Evolutionary conservation across 2,113 vertebrate genomes (phyloP).

Genomic region (Gadus chalcogrammus): DNA sequence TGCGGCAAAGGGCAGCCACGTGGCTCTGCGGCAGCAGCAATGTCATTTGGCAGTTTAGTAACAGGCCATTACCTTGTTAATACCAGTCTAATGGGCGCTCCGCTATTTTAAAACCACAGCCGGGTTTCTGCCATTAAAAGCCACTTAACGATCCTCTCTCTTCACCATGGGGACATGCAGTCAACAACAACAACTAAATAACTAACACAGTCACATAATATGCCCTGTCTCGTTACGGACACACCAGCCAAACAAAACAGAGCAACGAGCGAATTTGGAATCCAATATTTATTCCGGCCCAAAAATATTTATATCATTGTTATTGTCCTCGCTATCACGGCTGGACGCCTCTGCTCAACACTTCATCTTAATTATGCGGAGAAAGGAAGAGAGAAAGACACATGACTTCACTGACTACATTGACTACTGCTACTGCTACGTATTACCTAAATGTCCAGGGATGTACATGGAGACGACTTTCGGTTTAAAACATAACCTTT

Average conservation of each 20-base stretch:
- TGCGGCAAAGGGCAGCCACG: constrained; percentile 26
- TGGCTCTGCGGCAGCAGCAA: constrained; percentile 50
- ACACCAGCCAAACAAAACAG: constrained; percentile 27
- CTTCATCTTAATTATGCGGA: no score
- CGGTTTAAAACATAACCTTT: no score
- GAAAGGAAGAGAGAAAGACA: not conserved
- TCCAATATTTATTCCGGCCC: no score
- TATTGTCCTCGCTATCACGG: no score
- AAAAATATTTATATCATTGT: no score
- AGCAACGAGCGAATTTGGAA: not conserved
- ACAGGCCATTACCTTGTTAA: constrained; percentile 84
- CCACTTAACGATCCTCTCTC: constrained; percentile 64
- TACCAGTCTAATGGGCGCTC: constrained; percentile 79
- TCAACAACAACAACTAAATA: constrained; percentile 51
- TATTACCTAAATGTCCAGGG: no score
- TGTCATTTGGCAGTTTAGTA: constrained; percentile 79
- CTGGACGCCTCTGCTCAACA: no score
- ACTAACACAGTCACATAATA: constrained; percentile 43
- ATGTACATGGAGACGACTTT: no score
- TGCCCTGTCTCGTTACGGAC: constrained; percentile 25
- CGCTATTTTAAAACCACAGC: constrained; percentile 78
- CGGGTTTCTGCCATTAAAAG: constrained; percentile 77
- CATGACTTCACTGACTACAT: not conserved
- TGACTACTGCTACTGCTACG: not conserved
- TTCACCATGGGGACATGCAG: constrained; percentile 52